Evolutionary conservation across 1,140 invertebrate species (phyloP), one percentile per base, ranked within the genome.

Genomic region (Camponotus pennsylvanicus): DNA sequence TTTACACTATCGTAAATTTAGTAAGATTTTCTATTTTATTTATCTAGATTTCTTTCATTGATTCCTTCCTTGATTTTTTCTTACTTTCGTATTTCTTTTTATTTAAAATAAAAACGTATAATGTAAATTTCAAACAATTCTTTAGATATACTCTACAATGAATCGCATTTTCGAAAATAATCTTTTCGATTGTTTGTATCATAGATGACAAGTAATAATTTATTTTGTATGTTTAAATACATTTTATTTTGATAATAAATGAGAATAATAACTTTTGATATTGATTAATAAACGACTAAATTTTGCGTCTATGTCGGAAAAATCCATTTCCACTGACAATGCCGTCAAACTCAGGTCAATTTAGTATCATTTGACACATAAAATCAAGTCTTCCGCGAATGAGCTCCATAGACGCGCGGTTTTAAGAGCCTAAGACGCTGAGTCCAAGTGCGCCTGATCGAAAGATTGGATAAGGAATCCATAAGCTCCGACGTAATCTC

Each of bases 381-480:
- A 83, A 83, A 83, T 83, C 52, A 82, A 73, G 79, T 73, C 71
- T 61, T 18, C 71, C 67, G 55, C 79, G 67, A 82, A 82, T 73
- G 69, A 83, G 42, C 45, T 49, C 57, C 40, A 40, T 49, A 69
- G 49, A 80, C 69, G 40, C 57, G 69, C 79, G 42, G n/a, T 61
- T 83, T 69, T 73, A 75, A 83, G 40, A 61, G 57, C 55, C 40
- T 83, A 75, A 83, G 79, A 75, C 40, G 80, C 32, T 11, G 80
- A 71, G 40, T 34, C 73, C 69, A 84, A 88, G 71, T 67, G 88
- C 49, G 49, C 13, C 89, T 91, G 90, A 92, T 91, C 86, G 89
- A 86, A 89, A 92, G 93, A 93, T 93, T 92, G 93, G 92, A 92
- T 92, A 93, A 93, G 89, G 90, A 92, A 93, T 93, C 92, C 91